Evolutionary conservation across 2,888 invertebrate species (phyloP), one percentile per base, ranked within the genome.

Genomic region (Caenorhabditis sp.): DNA sequence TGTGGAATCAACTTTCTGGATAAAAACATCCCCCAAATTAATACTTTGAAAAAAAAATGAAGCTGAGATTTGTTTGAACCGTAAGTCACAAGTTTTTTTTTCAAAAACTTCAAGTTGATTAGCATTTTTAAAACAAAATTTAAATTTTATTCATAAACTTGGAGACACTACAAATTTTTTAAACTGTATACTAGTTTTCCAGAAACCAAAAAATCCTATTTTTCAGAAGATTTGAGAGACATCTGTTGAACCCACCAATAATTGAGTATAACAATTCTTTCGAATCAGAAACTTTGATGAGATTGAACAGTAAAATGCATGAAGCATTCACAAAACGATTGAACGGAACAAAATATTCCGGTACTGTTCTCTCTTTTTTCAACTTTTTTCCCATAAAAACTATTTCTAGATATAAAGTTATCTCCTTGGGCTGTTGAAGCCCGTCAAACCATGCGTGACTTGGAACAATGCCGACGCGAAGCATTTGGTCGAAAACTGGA

Each of bases 381-480:
- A 31, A 31, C 31, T 31, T 31, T 31, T 31, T 36, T 8, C 3
- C 4, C 14, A 31, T 31, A n/a, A n/a, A n/a, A n/a, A 25, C 4
- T 36, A 20, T 21, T 60, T 62, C 21, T 50, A 77, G 76, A 73
- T 23, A 53, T 52, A 14, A 10, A 26, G 2, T 52, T 77, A 2
- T 8, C 62, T 1, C 77, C 77, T 0, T 77, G 77, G 77, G 63
- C 73, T 4, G 27, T 54, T 5, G 73, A 74, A 62, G 77, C 77
- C 14, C 70, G 73, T 20, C 67, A 73, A 63, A 74, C 68, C 3
- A 65, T 74, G 58, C 63, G 77, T 10, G 67, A 77, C 25, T 53
- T 77, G 25, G 77, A 77, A 50, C 73, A 74, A 43, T 77, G 77
- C 26, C 70, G 77, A 25, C 61, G 66, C 0, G 77, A 77, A 31